Evolutionary conservation across 2,888 invertebrate genomes (phyloP).

Genomic region (Philereme vetulata): DNA sequence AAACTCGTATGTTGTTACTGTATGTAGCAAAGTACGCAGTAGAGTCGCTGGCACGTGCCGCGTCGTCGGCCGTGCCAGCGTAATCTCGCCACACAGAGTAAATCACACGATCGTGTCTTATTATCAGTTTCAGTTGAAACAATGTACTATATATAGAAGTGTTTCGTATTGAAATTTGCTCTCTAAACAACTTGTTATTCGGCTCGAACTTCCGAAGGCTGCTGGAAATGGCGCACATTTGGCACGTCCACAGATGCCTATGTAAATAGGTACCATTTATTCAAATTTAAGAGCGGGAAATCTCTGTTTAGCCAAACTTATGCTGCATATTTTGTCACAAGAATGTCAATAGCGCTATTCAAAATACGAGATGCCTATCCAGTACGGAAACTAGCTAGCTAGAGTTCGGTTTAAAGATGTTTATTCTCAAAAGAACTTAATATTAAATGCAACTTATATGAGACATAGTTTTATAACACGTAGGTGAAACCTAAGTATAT

Average conservation of each 20-base stretch:
- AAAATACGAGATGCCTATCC: too few species aligned
- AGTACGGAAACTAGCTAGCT: too few species aligned
- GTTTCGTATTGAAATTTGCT: not conserved
- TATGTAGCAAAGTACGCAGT: conserved; percentile 9
- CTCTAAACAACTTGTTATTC: not conserved
- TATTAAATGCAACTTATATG: too few species aligned
- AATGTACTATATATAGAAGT: not conserved
- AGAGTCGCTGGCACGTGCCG: conserved; percentile 21
- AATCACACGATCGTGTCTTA: conserved; percentile 11
- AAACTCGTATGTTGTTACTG: not conserved
- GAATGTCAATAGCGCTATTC: too few species aligned
- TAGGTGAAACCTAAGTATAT: too few species aligned
- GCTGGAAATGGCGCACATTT: conserved; percentile 1
- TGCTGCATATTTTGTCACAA: not conserved
- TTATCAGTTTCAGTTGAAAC: conserved; percentile 7
- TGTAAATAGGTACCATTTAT: conserved; percentile 2
- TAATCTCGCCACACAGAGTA: conserved; percentile 13
- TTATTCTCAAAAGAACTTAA: too few species aligned
- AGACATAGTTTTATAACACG: too few species aligned
- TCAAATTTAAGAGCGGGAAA: not conserved
- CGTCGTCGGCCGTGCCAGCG: conserved; percentile 10
- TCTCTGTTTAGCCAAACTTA: not conserved
- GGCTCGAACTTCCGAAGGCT: conserved; percentile 6
- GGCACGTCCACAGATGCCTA: conserved; percentile 5
- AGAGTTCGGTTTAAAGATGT: too few species aligned